Conservation (phyloP, 2,888 invertebrate genomes). For the Macrophya annulata region DNA sequence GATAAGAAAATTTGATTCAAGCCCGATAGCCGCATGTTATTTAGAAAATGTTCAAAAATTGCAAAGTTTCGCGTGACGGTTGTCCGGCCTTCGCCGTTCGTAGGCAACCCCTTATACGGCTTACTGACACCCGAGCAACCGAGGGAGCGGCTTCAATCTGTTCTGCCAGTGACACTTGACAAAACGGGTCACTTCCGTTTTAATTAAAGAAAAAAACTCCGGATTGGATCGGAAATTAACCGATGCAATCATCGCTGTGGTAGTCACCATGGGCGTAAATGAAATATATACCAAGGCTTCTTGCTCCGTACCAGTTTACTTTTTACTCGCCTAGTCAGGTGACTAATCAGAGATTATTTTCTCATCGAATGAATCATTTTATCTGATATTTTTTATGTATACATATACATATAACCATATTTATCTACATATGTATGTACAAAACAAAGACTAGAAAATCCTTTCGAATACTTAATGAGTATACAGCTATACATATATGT, state of each 20-base stretch:
- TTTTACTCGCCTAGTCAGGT: background rate
- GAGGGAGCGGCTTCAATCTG: slow-evolving; percentile 55
- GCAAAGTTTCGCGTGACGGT: background rate
- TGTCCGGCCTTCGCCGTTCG: slow-evolving; percentile 25
- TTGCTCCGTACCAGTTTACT: slow-evolving; percentile 26
- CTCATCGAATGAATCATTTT: slow-evolving; percentile 11
- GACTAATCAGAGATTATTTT: slow-evolving; percentile 38
- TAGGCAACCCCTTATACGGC: slow-evolving; percentile 47
- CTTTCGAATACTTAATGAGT: background rate
- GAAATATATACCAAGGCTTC: slow-evolving; percentile 53
- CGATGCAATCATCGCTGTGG: slow-evolving; percentile 57
- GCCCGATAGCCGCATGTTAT: background rate
- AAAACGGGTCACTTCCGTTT: slow-evolving; percentile 59
- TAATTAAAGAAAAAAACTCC: slow-evolving; percentile 58
- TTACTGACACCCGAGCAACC: slow-evolving; percentile 40
- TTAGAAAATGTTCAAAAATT: background rate
- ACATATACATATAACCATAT: background rate
- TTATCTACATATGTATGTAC: background rate
- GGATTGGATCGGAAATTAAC: slow-evolving; percentile 60
- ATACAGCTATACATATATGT: background rate
- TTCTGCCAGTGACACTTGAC: slow-evolving; percentile 55
- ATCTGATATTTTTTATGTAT: background rate
- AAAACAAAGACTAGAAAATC: background rate
- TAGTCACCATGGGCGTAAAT: slow-evolving; percentile 55
- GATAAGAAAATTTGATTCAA: background rate